phyloP scores from a whole-genome alignment of 2,888 invertebrate genomes.

The Aphidius colemani region DNA sequence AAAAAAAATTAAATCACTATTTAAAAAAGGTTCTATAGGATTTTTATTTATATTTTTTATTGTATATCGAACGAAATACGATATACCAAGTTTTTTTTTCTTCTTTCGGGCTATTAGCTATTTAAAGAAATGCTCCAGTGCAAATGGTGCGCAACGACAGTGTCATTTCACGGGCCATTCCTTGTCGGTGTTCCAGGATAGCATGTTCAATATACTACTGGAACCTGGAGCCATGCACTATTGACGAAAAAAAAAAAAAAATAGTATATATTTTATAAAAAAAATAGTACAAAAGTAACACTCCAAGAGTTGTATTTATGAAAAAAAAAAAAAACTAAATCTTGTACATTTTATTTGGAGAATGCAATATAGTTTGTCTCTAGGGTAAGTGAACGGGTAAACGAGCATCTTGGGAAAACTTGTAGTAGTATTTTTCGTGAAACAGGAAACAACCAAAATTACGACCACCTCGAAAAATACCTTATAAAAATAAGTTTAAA shows the following conservation, averaged over 20 bases:
- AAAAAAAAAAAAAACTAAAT: conserved; percentile 26
- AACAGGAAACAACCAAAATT: conserved; percentile 11
- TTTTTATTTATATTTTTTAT: not conserved
- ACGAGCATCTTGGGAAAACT: conserved; percentile 31
- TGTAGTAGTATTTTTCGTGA: not conserved
- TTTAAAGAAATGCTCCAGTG: conserved; percentile 55
- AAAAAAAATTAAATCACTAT: too few relatives aligned
- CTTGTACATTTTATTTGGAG: conserved; percentile 16
- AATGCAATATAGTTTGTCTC: conserved; percentile 24
- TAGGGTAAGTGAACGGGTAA: conserved; percentile 26
- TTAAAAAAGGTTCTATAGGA: too few relatives aligned
- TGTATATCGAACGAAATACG: conserved; percentile 12
- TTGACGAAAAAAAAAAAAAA: conserved; percentile 11
- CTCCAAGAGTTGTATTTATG: conserved; percentile 25
- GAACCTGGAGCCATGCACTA: conserved; percentile 2
- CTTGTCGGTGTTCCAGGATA: conserved; percentile 24
- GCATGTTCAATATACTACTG: conserved; percentile 10
- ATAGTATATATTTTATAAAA: too few relatives aligned
- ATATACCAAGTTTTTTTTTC: conserved; percentile 7
- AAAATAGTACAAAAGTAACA: conserved; percentile 4
- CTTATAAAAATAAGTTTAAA: conserved; percentile 6
- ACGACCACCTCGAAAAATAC: conserved; percentile 18
- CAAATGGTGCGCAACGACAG: conserved; percentile 49
- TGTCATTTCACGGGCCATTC: conserved; percentile 45
- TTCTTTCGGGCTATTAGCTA: conserved; percentile 53